Conservation (phyloP, 2,113 vertebrate species). For the Athene noctua region DNA sequence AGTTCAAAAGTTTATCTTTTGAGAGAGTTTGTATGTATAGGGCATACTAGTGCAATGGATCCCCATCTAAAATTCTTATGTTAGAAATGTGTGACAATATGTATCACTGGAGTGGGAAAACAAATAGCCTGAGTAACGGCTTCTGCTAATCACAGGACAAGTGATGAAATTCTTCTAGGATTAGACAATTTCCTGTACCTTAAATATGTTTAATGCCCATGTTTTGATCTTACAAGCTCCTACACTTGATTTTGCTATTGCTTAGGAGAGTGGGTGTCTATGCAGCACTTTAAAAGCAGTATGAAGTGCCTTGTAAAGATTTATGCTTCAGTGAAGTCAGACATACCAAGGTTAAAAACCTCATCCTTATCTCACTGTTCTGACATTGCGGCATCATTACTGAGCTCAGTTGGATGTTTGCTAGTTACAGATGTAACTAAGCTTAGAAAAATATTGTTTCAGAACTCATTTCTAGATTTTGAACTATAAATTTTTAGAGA, state of each 20-base stretch:
- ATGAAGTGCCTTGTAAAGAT: not conserved
- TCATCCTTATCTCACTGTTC: not conserved
- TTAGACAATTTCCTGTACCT: not conserved
- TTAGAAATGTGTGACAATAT: not conserved
- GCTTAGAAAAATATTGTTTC: not conserved
- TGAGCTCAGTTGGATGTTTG: not conserved
- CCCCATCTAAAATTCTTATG: not conserved
- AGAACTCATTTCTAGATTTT: not conserved
- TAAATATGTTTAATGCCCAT: not conserved
- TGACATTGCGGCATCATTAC: not conserved
- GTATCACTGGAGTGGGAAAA: not conserved
- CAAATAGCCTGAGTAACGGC: not conserved
- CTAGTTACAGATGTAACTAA: not conserved
- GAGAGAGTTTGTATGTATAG: not conserved
- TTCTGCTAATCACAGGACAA: not conserved
- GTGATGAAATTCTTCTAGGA: not conserved
- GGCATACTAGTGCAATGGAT: not conserved
- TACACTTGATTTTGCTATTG: not conserved
- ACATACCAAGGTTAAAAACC: not conserved
- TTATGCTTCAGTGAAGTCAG: not conserved
- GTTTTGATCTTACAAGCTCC: not conserved
- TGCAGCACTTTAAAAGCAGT: not conserved
- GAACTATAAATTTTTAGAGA: not conserved
- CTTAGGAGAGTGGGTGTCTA: not conserved
- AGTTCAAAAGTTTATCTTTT: not conserved